Evolutionary conservation across 2,888 invertebrate species (phyloP).

Genomic region (Nebria salina): DNA sequence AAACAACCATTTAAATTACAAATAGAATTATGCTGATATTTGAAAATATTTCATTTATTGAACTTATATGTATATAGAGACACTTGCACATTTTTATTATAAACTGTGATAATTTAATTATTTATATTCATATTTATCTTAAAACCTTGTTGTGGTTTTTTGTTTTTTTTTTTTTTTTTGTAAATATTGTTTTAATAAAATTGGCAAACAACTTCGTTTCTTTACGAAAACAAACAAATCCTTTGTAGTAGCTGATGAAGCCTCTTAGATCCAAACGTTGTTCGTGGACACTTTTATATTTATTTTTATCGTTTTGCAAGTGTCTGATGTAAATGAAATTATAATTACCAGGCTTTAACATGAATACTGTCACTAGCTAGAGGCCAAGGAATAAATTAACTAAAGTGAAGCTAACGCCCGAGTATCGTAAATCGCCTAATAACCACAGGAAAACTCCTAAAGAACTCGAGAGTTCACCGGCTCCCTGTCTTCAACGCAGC

Average conservation of each 20-base stretch:
- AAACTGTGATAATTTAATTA: too few relatives aligned
- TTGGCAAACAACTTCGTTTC: not conserved
- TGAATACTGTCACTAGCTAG: not conserved
- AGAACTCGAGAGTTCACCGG: not conserved
- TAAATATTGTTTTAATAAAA: not conserved
- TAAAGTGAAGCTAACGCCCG: not conserved
- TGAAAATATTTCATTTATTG: too few relatives aligned
- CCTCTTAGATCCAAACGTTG: not conserved
- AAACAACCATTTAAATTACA: too few relatives aligned
- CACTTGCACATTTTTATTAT: too few relatives aligned
- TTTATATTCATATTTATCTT: too few relatives aligned
- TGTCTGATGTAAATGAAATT: not conserved
- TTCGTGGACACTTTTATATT: not conserved
- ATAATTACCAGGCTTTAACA: not conserved
- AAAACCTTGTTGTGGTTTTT: too few relatives aligned
- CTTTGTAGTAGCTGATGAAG: not conserved
- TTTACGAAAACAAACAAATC: not conserved
- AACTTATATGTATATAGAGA: too few relatives aligned
- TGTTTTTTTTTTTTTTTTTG: too few relatives aligned
- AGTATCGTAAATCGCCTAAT: not conserved
- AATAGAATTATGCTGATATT: too few relatives aligned
- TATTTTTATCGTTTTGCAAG: not conserved
- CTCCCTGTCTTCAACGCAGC: not conserved
- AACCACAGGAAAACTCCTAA: not conserved
- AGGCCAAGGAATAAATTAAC: not conserved